phyloP scores from a whole-genome alignment of 2,797 vertebrate species.

The Rhinichthys osculus region DNA sequence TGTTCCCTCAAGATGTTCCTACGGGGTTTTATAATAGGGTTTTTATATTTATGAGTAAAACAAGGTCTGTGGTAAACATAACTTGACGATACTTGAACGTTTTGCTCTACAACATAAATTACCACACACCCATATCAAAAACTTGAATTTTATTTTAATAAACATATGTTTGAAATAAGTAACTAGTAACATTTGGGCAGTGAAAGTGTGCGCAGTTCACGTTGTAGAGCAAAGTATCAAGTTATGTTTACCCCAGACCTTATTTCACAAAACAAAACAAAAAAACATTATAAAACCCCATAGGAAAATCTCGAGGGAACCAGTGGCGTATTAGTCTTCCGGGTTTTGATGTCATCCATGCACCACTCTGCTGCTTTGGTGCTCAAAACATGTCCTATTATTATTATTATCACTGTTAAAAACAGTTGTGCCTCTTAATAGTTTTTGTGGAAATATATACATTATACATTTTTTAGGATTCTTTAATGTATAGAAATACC shows the following conservation, averaged over 20 bases:
- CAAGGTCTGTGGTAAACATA: not conserved
- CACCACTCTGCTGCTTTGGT: not conserved
- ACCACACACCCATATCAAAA: not conserved
- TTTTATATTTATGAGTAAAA: not conserved
- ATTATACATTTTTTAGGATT: not conserved
- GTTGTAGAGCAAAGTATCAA: not conserved
- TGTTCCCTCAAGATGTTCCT: not conserved
- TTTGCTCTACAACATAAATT: not conserved
- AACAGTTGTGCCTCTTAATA: not conserved
- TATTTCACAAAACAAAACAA: not conserved
- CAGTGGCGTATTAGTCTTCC: not conserved
- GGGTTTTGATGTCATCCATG: not conserved
- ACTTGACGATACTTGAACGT: not conserved
- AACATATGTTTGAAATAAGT: not conserved
- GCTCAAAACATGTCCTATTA: not conserved
- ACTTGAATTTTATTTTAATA: not conserved
- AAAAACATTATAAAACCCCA: not conserved
- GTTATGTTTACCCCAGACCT: not conserved
- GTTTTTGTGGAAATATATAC: not conserved
- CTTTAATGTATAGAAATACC: not conserved
- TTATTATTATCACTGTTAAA: not conserved
- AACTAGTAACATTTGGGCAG: not conserved
- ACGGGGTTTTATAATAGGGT: not conserved
- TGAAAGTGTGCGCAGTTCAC: not conserved
- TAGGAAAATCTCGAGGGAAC: not conserved